Percentiles rank a stretch among this genome's conserved stretches.
Conservation (phyloP, 1,140 invertebrate species). For the Philopotamus ludificatus region DNA sequence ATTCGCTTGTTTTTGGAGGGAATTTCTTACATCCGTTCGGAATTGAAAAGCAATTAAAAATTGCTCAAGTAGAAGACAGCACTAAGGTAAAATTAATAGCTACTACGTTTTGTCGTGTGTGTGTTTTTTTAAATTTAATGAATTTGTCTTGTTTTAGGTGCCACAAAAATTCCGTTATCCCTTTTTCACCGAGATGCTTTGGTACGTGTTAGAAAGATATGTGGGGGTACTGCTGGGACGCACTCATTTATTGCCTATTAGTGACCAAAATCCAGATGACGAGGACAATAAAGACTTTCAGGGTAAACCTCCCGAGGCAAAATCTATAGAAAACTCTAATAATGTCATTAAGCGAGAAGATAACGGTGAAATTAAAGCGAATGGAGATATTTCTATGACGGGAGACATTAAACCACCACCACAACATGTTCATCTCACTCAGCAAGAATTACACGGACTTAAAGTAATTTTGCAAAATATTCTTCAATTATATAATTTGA, state of each 20-base stretch:
- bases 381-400: slow-evolving; percentile 8
- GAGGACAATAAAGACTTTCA: slow-evolving; percentile 11
- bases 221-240: slow-evolving; percentile 84
- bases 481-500: slow-evolving; percentile 2
- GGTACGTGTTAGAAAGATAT: slow-evolving; percentile 95
- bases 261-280: slow-evolving; percentile 12
- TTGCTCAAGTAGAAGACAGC: slow-evolving; percentile 90
- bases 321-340: background rate
- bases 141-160: slow-evolving; percentile 59
- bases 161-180: slow-evolving; percentile 97
- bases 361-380: slow-evolving; percentile 8
- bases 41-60: slow-evolving; percentile 80
- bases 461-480: slow-evolving; percentile 58
- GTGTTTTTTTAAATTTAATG: background rate
- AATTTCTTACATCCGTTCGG: slow-evolving; percentile 97
- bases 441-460: slow-evolving; percentile 83
- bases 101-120: background rate
- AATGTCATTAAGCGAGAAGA: slow-evolving; percentile 11
- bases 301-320: background rate
- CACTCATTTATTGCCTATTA: slow-evolving; percentile 62
- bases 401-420: slow-evolving; percentile 43
- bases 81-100: slow-evolving; percentile 67
- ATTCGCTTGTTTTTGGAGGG: slow-evolving; percentile 96
- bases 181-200: slow-evolving; percentile 96
- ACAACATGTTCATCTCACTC: slow-evolving; percentile 73